Evolutionary conservation across 2,113 vertebrate species (phyloP), one percentile per base, ranked within the genome.

Genomic region (Catharus bicknelli): DNA sequence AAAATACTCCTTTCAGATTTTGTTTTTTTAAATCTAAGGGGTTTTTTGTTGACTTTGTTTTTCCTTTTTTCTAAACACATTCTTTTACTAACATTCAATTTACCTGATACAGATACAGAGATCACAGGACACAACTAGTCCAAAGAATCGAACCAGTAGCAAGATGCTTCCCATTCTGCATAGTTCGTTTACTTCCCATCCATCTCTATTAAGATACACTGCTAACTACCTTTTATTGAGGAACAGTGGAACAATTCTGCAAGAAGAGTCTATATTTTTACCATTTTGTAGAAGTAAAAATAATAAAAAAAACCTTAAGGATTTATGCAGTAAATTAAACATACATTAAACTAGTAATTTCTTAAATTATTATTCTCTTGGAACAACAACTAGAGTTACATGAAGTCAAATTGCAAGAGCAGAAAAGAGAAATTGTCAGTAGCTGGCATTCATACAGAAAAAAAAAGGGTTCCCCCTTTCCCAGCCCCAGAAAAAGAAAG

Each of bases 121-220:
- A 30, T 48, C 45, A 77, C 69, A 89, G 29, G 43, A 74, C 29
- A 77, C 47, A 74, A 66, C 5, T 29, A 50, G 45, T 16, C 12
- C 18, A 17, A 45, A 68, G 7, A 92, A 88, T 2, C 75, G 5
- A 47, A 32, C 34, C 40, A 38, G 48, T 7, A 79, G 38, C 83
- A 83, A 59, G 36, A 36, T 30, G 23, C 9, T 88, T 83, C 64
- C 43, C 17, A 43, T 85, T 63, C 4, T 67, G 34, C 20, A 32
- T 1, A 47, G n/a, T 23, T 54, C 0, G 0, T 75, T 67, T 90
- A 48, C 43, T 72, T 85, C n/a, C 43, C 20, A 42, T 13, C n/a
- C 21, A 27, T 26, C 11, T 67, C 53, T 30, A 1, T 58, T 36
- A 67, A 59, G 16, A 21, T 58, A 61, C 6, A 45, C 14, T 62